Conservation (phyloP, 2,113 vertebrate species). For the Bambusicola thoracicus region DNA sequence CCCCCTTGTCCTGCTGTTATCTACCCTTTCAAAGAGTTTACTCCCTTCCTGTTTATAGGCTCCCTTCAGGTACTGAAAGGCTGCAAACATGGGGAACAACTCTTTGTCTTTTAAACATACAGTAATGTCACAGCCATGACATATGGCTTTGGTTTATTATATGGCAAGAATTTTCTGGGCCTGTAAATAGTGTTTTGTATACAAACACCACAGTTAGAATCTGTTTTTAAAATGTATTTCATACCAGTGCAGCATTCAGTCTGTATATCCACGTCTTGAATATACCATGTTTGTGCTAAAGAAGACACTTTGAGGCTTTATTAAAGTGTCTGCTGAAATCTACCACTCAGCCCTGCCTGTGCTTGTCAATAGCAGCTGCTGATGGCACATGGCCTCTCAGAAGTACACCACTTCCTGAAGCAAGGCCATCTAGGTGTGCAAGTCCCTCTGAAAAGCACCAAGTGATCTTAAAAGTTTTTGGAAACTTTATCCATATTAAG, state of each 20-base stretch:
- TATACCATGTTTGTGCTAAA: not conserved
- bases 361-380: not conserved
- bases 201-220: constrained; percentile 20
- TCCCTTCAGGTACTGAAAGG: no score
- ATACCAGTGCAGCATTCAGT: not conserved
- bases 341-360: not conserved
- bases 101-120: not conserved
- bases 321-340: not conserved
- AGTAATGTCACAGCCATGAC: not conserved
- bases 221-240: not conserved
- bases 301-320: not conserved
- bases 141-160: not conserved
- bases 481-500: not conserved
- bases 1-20: no score
- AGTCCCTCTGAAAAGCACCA: not conserved
- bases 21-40: no score
- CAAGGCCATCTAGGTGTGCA: not conserved
- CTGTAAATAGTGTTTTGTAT: not conserved
- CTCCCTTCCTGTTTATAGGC: no score
- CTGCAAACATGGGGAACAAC: not conserved
- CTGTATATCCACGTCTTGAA: not conserved
- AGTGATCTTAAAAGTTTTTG: not conserved
- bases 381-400: not conserved
- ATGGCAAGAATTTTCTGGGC: not conserved
- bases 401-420: constrained; percentile 4